Base-by-base conservation (phyloP, 2,888 invertebrate genomes). In the Pseudanteris insignis region DNA sequence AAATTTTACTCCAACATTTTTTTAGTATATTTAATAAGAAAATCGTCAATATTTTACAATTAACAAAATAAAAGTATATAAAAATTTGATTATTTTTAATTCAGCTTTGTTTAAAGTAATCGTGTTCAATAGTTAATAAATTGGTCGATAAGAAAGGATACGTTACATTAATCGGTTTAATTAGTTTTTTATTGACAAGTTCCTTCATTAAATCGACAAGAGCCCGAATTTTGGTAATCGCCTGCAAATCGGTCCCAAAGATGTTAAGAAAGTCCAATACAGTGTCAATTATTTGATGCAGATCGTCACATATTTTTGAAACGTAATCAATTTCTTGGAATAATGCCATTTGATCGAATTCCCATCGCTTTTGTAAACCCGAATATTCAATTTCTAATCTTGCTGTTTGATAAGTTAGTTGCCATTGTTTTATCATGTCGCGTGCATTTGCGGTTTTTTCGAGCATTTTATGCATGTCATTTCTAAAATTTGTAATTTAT, bases 321-420 rank as follows among this genome's bases (percentile, higher is more conserved):
- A 94, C 89, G 70, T 95, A 94, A 73, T 94, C 92, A 0, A 94
- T 92, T 55, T 87, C 86, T 2, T 87, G 88, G 78, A 96, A 96
- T 15, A 96, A 81, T 32, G 86, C 84, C 9, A 86, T 86, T 69
- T 90, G 88, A 74, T 95, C 91, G 78, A 96, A 96, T 79, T 96
- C 95, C 96, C 96, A 96, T 6, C 96, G 85, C 4, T 88, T 86
- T 15, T 91, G 92, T 65, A 92, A 90, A 0, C 92, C 94, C 1
- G 92, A 90, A 7, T 87, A 79, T 79, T 96, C 96, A 61, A 96
- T 95, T 68, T 87, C 87, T 8, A 88, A 85, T 8, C 95, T 84
- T 2, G 90, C 91, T 30, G 88, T 84, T 73, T 89, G 83, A 78
- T 95, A 96, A 0, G 88, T 82, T 0, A 81, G 75, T 71, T 91